These are phyloP conservation scores for Kryptolebias marmoratus DNA, from an alignment of 2,113 vertebrate species.

Conservation along the genomic window DNA sequence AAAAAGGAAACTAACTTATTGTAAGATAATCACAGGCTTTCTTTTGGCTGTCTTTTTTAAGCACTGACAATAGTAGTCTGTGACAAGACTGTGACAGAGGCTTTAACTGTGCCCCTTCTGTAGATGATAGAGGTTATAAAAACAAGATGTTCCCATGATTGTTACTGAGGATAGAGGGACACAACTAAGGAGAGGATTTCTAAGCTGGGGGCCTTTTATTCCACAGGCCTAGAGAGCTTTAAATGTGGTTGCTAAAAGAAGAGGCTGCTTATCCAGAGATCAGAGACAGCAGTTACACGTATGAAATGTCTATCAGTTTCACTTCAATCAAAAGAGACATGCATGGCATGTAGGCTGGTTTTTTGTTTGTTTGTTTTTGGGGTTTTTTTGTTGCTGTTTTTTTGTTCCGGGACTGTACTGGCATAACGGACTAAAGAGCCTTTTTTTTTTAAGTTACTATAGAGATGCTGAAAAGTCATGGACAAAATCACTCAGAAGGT, in stretches of 20 bases:
- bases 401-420: conserved; percentile 23
- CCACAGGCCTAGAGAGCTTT: conserved; percentile 51
- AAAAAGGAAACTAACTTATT: conserved; percentile 35
- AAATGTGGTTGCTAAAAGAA: conserved; percentile 48
- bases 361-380: conserved; percentile 2
- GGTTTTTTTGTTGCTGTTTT: background rate
- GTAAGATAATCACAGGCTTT: conserved; percentile 55
- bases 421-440: conserved; percentile 47
- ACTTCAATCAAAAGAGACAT: conserved; percentile 28
- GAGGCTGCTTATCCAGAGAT: conserved; percentile 45
- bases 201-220: conserved; percentile 45
- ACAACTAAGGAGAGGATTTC: conserved; percentile 40
- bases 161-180: conserved; percentile 47
- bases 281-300: conserved; percentile 31
- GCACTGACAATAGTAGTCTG: conserved; percentile 36
- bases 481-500: conserved; percentile 57
- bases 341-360: conserved; percentile 23
- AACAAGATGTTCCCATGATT: conserved; percentile 61
- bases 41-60: conserved; percentile 29
- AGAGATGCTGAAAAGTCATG: conserved; percentile 46
- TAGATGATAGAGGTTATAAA: conserved; percentile 38
- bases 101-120: conserved; percentile 15
- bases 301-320: conserved; percentile 52
- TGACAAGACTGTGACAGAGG: conserved; percentile 33
- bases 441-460: conserved; percentile 47